A percentile compares a stretch with the other conserved stretches of the same genome.
Evolutionary conservation across 2,113 vertebrate species (phyloP).

Genomic region (human): GRCh38 chr7:96940001-96940500

Average conservation of each 20-base stretch:
- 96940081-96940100: background rate
- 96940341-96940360: background rate
- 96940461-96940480: background rate
- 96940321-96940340: background rate
- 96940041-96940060: background rate
- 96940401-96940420: background rate
- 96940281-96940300: background rate
- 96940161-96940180: background rate
- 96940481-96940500: background rate
- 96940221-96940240: background rate
- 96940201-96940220: background rate
- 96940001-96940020: conserved; percentile 1
- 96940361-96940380: background rate
- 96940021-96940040: background rate
- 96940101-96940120: background rate
- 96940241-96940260: background rate
- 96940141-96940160: background rate
- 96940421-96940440: conserved; percentile 7
- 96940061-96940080: background rate
- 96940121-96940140: background rate
- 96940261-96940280: background rate
- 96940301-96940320: background rate
- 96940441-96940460: background rate
- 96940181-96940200: background rate
- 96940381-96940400: conserved; percentile 20